Conservation (phyloP, 2,797 vertebrate genomes). For the Sphaeramia orbicularis region DNA sequence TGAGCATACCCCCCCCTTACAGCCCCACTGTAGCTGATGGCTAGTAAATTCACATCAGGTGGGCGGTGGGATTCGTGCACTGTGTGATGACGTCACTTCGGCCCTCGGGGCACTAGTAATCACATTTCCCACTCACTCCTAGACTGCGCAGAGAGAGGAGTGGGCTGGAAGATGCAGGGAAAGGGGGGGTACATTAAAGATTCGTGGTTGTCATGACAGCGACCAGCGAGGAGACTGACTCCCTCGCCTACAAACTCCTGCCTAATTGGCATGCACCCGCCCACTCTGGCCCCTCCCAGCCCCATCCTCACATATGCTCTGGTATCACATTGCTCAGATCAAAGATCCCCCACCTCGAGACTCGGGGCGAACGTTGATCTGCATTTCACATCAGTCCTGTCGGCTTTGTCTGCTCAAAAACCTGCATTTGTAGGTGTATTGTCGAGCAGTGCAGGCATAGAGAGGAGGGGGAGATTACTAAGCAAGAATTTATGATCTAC, state of each 20-base stretch:
- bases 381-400: neutral
- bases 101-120: slow-evolving; percentile 33
- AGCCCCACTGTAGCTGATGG: neutral
- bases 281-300: slow-evolving; percentile 37
- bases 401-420: neutral
- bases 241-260: slow-evolving; percentile 45
- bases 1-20: neutral
- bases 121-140: slow-evolving; percentile 45
- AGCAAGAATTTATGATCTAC: neutral
- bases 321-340: slow-evolving; percentile 35
- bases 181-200: slow-evolving; percentile 29
- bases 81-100: slow-evolving; percentile 19
- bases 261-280: slow-evolving; percentile 54
- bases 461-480: neutral
- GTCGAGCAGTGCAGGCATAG: neutral
- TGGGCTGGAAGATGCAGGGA: slow-evolving; percentile 18
- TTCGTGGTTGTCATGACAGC: slow-evolving; percentile 70
- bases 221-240: slow-evolving; percentile 38
- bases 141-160: slow-evolving; percentile 27
- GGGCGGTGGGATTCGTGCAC: neutral
- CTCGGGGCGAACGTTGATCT: neutral
- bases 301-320: slow-evolving; percentile 17
- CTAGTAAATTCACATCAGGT: slow-evolving; percentile 39
- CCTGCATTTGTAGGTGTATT: neutral
- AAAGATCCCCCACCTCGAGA: slow-evolving; percentile 32